phyloP scores from a whole-genome alignment of 2,888 invertebrate species.

The Glaucopsyche alexis region DNA sequence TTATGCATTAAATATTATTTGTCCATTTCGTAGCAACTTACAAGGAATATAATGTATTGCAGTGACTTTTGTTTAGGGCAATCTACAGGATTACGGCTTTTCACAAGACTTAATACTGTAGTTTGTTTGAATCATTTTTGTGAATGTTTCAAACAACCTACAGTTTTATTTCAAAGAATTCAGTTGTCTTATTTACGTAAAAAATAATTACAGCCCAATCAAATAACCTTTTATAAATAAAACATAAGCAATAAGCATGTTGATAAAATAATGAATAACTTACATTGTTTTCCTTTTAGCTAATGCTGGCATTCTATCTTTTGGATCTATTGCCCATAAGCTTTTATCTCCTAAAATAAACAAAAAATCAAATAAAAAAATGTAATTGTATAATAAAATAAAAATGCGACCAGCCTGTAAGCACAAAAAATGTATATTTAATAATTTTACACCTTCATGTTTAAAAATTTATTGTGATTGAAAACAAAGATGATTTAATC shows the following conservation, averaged over 20 bases:
- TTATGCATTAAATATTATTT: too few relatives aligned
- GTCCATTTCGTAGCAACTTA: too few relatives aligned
- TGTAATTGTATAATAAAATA: not conserved
- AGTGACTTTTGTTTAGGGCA: too few relatives aligned
- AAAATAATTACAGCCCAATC: too few relatives aligned
- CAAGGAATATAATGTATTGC: too few relatives aligned
- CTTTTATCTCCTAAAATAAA: slow-evolving; percentile 75
- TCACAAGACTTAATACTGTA: too few relatives aligned
- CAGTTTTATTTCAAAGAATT: too few relatives aligned
- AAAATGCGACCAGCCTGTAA: not conserved
- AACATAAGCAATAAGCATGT: not conserved
- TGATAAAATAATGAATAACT: slow-evolving; percentile 44
- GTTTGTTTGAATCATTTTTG: too few relatives aligned
- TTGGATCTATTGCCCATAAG: slow-evolving; percentile 76
- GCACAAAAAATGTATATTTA: slow-evolving; percentile 21
- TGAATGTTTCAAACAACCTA: too few relatives aligned
- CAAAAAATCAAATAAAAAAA: slow-evolving; percentile 30
- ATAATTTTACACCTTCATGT: not conserved
- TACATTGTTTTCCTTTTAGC: slow-evolving; percentile 60
- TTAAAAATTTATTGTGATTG: not conserved
- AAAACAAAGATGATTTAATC: not conserved
- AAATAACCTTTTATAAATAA: too few relatives aligned
- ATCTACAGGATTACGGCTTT: too few relatives aligned
- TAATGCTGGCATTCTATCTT: slow-evolving; percentile 63
- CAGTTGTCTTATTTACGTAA: too few relatives aligned